These are phyloP conservation scores for Neogale vison DNA, from an alignment of 2,113 vertebrate species.

Conservation along the genomic window DNA sequence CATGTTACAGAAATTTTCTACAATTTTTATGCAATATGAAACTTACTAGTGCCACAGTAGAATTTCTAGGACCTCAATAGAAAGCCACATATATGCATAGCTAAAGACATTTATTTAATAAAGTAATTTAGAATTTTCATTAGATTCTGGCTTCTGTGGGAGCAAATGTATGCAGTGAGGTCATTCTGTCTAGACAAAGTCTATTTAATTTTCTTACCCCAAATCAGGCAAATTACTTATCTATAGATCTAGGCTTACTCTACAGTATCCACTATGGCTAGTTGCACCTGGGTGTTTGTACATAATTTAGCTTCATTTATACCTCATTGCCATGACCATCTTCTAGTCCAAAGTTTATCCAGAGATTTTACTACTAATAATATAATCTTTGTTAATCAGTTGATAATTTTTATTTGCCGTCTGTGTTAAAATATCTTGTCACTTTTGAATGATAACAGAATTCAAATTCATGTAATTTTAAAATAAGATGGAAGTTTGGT, in stretches of 20 bases:
- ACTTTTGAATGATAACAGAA: neutral
- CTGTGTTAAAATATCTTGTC: neutral
- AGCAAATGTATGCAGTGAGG: slow-evolving; percentile 60
- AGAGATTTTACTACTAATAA: slow-evolving; percentile 47
- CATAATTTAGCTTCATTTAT: slow-evolving; percentile 41
- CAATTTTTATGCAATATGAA: neutral
- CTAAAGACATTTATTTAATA: slow-evolving; percentile 69
- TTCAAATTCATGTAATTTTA: neutral
- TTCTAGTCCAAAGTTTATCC: neutral
- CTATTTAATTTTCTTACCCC: slow-evolving; percentile 60
- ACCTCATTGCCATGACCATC: neutral
- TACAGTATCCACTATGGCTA: slow-evolving; percentile 55
- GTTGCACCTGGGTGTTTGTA: slow-evolving; percentile 66
- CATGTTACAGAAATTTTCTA: neutral
- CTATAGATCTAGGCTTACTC: slow-evolving; percentile 69
- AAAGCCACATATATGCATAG: slow-evolving; percentile 68
- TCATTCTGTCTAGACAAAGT: slow-evolving; percentile 64
- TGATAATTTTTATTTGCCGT: slow-evolving; percentile 19
- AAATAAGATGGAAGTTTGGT: neutral
- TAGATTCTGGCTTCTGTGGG: slow-evolving; percentile 51
- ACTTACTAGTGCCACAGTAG: neutral
- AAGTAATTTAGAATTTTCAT: slow-evolving; percentile 69
- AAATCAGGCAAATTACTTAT: slow-evolving; percentile 71
- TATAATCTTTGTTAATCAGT: neutral
- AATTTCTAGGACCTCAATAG: neutral